These are phyloP conservation scores for Plectus sambesii DNA, from an alignment of 1,140 invertebrate species.

Conservation along the genomic window DNA sequence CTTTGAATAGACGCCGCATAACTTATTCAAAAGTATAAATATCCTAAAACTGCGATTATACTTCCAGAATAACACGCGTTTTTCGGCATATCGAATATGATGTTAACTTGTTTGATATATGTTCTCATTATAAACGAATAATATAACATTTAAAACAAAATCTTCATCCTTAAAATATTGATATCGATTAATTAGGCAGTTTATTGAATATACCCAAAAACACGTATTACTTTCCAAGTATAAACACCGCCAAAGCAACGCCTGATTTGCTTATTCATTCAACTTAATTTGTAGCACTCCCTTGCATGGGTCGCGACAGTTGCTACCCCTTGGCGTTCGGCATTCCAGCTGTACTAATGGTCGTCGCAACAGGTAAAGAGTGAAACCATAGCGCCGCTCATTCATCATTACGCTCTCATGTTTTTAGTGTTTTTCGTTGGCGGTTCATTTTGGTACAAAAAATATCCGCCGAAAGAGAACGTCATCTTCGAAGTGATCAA, in stretches of 20 bases:
- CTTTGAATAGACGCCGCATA: no score
- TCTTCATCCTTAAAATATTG: no score
- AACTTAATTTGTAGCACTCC: conserved; percentile 54
- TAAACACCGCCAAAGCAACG: background rate
- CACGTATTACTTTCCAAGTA: no score
- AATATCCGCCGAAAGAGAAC: conserved; percentile 53
- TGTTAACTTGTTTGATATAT: no score
- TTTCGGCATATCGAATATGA: no score
- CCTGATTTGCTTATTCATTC: conserved; percentile 17
- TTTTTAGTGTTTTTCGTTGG: conserved; percentile 30
- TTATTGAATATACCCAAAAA: no score
- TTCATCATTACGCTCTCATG: background rate
- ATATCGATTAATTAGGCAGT: no score
- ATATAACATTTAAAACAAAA: no score
- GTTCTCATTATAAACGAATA: no score
- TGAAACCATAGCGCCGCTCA: background rate
- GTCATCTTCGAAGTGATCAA: conserved; percentile 16
- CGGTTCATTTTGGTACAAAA: conserved; percentile 66
- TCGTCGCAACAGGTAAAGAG: conserved; percentile 54
- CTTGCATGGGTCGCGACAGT: conserved; percentile 65
- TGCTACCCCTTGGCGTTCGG: conserved; percentile 86
- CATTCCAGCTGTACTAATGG: conserved; percentile 73
- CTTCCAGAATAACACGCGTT: no score
- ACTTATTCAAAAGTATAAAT: no score
- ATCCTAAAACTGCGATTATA: no score